Evolutionary conservation across 2,113 vertebrate species (phyloP).

Genomic region (Neopipo cinnamomea): DNA sequence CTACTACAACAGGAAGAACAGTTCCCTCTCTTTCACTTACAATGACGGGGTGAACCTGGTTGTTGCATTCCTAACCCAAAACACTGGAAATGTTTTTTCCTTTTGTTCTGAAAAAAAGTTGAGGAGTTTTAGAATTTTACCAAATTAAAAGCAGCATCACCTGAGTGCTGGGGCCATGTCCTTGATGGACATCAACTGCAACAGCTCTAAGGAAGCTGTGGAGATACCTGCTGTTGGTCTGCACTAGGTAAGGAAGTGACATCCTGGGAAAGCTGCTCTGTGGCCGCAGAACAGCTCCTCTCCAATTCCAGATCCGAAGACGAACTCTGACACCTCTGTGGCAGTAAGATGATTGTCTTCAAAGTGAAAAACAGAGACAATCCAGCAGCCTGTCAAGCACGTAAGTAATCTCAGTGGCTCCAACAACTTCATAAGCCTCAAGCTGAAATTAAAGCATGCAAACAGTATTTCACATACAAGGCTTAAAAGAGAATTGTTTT

Average conservation of each 20-base stretch:
- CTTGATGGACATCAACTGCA: neutral
- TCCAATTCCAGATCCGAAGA: neutral
- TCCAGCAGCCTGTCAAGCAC: neutral
- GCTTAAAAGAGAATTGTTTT: neutral
- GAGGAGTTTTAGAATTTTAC: neutral
- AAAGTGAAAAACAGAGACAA: neutral
- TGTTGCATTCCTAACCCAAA: neutral
- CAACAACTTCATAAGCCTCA: neutral
- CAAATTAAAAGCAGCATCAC: neutral
- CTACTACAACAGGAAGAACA: neutral
- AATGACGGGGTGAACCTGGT: neutral
- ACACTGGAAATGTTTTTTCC: accelerated
- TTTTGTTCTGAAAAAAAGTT: neutral
- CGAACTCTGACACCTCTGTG: neutral
- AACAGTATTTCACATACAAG: neutral
- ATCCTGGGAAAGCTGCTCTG: neutral
- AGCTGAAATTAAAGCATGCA: neutral
- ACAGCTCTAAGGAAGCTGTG: neutral
- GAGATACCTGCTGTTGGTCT: neutral
- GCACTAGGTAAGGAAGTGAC: neutral
- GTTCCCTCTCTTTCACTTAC: neutral
- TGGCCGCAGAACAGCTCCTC: neutral
- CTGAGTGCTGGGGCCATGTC: neutral
- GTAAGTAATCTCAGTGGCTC: neutral
- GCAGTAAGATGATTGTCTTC: neutral